Base-by-base conservation (phyloP, 2,113 vertebrate genomes). In the Forbesichthys papilliferus region DNA sequence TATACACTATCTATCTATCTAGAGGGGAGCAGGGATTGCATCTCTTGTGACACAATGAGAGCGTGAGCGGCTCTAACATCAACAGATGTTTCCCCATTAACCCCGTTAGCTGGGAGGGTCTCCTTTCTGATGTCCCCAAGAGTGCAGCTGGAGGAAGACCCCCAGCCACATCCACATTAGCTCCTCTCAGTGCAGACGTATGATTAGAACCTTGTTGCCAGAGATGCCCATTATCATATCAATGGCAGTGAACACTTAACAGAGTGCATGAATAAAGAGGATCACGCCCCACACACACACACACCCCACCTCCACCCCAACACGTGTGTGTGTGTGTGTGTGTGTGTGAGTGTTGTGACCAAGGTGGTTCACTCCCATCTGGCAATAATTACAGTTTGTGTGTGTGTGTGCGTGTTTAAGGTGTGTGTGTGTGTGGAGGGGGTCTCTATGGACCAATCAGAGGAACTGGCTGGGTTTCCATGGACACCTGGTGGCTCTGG, bases 51-150 rank as follows among this genome's bases (percentile, higher is more conserved):
- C 59, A 66, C 48, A 20, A 89, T 91, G 53, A 91, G 91, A 92
- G 88, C 91, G 88, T 89, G 59, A 92, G 78, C 47, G 83, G 67
- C 71, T 77, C 79, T 89, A 87, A 92, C 88, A 87, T 85, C 84
- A 81, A 83, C 85, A 91, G 81, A 90, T 87, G 89, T 85, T 87
- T 49, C 56, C 66, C 66, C 72, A 56, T 84, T 85, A 79, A 69
- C 49, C 13, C 51, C 82, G 58, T 75, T 85, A 78, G 54, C 55
- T 75, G 73, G 62, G 70, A 34, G 71, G 51, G 36, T 42, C 75
- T 48, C 73, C 59, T 69, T 64, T 74, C 16, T 74, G 64, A 71
- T 61, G 66, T 11, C 18, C 68, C 14, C 13, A 27, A 78, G 68
- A 46, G 69, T 67, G 84, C 83, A 85, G 78, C 85, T 84, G 78